Percentiles rank a stretch among this genome's conserved stretches.
phyloP scores from a whole-genome alignment of 1,140 invertebrate genomes.

The Zaprionus nigranus region DNA sequence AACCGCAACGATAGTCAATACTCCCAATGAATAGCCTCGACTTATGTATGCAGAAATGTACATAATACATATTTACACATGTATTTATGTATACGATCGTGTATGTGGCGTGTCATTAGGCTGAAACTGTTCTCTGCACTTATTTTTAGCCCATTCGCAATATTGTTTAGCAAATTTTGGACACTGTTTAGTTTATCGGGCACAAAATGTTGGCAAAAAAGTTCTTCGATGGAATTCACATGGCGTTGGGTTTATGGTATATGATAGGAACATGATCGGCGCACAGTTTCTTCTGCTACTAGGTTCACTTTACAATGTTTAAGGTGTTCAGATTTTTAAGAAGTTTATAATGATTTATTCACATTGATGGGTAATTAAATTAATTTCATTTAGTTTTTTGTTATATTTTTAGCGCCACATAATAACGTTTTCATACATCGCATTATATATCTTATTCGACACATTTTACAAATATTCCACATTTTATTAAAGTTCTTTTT shows the following conservation, averaged over 20 bases:
- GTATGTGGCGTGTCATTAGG: constrained; percentile 13
- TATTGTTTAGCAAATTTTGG: constrained; percentile 31
- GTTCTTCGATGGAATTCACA: not conserved
- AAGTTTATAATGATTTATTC: not conserved
- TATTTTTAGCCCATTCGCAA: constrained; percentile 43
- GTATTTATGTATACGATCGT: not conserved
- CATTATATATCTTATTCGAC: not conserved
- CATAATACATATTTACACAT: constrained; percentile 6
- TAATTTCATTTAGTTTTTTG: not conserved
- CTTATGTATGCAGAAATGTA: constrained; percentile 6
- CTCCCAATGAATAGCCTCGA: constrained; percentile 34
- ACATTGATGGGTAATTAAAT: not conserved
- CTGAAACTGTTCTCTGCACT: constrained; percentile 38
- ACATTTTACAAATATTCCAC: not conserved
- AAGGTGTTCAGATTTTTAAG: not conserved
- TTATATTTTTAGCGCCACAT: not conserved
- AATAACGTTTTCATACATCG: not conserved
- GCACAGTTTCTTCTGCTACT: not conserved
- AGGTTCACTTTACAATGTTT: not conserved
- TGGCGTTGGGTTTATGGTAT: not conserved
- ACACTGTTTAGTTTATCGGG: constrained; percentile 8
- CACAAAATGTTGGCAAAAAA: constrained; percentile 2
- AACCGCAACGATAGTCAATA: constrained; percentile 63
- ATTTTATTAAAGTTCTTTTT: not conserved
- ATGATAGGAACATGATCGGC: not conserved